phyloP scores from a whole-genome alignment of 2,888 invertebrate species.

The Trichogramma dendrolimi region DNA sequence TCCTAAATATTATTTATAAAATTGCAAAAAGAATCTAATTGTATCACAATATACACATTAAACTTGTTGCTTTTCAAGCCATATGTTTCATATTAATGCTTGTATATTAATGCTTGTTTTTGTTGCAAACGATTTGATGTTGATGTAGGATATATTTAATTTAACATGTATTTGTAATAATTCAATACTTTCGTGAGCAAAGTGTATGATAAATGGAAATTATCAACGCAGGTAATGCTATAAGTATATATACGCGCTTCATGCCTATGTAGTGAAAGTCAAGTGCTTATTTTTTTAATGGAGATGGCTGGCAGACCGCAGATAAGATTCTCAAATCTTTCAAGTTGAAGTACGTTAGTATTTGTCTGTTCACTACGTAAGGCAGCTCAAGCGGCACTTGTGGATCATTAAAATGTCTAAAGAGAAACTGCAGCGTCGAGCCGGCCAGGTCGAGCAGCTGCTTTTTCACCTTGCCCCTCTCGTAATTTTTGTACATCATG shows the following conservation, averaged over 20 bases:
- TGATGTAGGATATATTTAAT: too few relatives aligned
- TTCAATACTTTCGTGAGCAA: too few relatives aligned
- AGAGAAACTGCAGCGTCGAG: constrained; percentile 19
- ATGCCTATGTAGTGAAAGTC: too few relatives aligned
- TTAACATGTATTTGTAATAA: too few relatives aligned
- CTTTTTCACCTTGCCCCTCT: constrained; percentile 18
- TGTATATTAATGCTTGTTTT: neutral
- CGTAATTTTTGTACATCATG: constrained; percentile 22
- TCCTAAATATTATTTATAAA: constrained; percentile 17
- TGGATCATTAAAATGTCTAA: constrained; percentile 17
- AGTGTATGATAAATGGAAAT: too few relatives aligned
- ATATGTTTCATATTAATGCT: constrained; percentile 13
- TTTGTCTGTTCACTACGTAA: constrained; percentile 24
- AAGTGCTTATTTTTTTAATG: constrained; percentile 7
- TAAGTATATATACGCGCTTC: too few relatives aligned
- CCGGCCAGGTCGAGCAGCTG: constrained; percentile 20
- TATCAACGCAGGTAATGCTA: too few relatives aligned
- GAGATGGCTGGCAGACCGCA: constrained; percentile 9
- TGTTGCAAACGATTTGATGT: too few relatives aligned
- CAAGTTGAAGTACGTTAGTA: constrained; percentile 22
- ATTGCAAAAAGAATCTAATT: constrained; percentile 21
- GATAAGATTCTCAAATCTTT: constrained; percentile 23
- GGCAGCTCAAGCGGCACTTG: constrained; percentile 23
- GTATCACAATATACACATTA: constrained; percentile 21
- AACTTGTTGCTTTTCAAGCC: constrained; percentile 16